Conservation (phyloP, 2,888 invertebrate species). For the Diaprepes abbreviatus region DNA sequence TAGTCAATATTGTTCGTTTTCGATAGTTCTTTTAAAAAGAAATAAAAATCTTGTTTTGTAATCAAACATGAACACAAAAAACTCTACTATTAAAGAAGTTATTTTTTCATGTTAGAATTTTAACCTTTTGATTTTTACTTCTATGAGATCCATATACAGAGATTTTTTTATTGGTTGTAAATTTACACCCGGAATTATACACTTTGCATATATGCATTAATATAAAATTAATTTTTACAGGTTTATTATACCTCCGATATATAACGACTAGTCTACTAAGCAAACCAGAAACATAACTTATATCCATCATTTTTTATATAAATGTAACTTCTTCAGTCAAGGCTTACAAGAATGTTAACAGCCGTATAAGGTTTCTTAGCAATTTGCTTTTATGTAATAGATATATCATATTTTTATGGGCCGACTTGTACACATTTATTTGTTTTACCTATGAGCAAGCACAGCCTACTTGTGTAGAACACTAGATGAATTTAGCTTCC, state of each 20-base stretch:
- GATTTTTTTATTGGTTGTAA: no score
- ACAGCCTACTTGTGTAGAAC: slow-evolving; percentile 26
- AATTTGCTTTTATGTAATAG: slow-evolving; percentile 35
- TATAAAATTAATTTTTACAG: no score
- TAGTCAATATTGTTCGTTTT: no score
- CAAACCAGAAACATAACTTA: background rate
- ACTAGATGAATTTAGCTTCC: slow-evolving; percentile 37
- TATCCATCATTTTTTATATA: background rate
- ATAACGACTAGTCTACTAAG: background rate
- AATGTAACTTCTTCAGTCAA: slow-evolving; percentile 20
- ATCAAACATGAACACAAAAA: no score
- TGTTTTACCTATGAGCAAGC: slow-evolving; percentile 17
- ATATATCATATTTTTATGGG: slow-evolving; percentile 39
- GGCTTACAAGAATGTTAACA: slow-evolving; percentile 39
- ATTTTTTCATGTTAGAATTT: no score
- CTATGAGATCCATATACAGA: no score
- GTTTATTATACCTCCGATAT: background rate
- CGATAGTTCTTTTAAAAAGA: no score
- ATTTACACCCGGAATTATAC: no score
- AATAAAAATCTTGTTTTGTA: no score
- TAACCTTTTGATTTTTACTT: no score
- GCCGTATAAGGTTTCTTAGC: slow-evolving; percentile 29
- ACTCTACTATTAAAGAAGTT: no score
- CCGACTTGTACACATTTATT: slow-evolving; percentile 20
- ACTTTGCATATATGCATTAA: no score